Conservation (phyloP, 1,140 invertebrate species). For the Drosophila ercepeae region DNA sequence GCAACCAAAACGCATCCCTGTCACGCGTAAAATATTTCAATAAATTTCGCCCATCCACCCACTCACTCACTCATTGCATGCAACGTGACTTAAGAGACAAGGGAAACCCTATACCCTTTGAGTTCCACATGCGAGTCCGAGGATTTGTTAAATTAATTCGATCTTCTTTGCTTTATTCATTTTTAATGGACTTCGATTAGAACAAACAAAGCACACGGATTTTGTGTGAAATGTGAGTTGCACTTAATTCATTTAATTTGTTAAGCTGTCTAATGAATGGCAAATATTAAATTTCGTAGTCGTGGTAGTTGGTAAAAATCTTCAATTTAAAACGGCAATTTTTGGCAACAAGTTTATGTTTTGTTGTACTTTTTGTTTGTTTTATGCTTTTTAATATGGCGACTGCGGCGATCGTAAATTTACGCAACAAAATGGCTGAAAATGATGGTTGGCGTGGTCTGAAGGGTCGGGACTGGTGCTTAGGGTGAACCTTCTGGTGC, state of each 20-base stretch:
- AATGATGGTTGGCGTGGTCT: not conserved
- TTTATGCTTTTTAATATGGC: slow-evolving; percentile 78
- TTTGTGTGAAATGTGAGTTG: not conserved
- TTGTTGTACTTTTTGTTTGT: slow-evolving; percentile 36
- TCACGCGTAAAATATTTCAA: slow-evolving; percentile 76
- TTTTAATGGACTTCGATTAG: not conserved
- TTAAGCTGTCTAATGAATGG: not conserved
- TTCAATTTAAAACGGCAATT: not conserved
- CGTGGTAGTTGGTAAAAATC: not conserved
- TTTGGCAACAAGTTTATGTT: slow-evolving; percentile 42
- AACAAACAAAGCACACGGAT: not conserved
- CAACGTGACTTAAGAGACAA: slow-evolving; percentile 64
- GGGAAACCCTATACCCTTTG: not conserved
- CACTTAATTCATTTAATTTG: not conserved
- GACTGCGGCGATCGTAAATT: slow-evolving; percentile 70
- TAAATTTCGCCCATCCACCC: slow-evolving; percentile 46
- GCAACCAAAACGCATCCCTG: slow-evolving; percentile 54
- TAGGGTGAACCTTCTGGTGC: slow-evolving; percentile 28
- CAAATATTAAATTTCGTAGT: not conserved
- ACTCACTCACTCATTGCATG: slow-evolving; percentile 55
- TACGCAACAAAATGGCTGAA: slow-evolving; percentile 51
- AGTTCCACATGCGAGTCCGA: too few species aligned
- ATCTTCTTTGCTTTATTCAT: not conserved
- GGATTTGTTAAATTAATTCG: not conserved
- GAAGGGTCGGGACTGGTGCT: not conserved